Conservation (phyloP, 2,888 invertebrate species). For the Hydrotaea cyrtoneurina region DNA sequence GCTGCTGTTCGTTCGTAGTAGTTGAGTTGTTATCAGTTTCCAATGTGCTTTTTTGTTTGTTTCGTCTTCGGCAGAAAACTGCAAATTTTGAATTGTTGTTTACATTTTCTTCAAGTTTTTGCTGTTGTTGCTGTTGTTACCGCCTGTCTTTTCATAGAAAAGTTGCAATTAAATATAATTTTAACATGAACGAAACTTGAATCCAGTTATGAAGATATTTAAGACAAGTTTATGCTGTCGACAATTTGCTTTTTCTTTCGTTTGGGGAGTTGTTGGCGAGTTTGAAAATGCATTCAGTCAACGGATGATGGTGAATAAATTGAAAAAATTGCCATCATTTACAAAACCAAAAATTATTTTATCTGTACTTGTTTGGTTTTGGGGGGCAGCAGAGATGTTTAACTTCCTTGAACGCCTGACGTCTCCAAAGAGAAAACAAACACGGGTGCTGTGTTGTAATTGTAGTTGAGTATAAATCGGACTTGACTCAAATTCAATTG, state of each 20-base stretch:
- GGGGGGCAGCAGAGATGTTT: conserved; percentile 26
- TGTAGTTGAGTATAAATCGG: too few relatives aligned
- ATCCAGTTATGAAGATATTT: conserved; percentile 57
- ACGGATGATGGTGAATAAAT: conserved; percentile 32
- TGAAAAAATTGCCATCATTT: conserved; percentile 44
- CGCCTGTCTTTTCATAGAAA: conserved; percentile 36
- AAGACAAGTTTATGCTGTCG: conserved; percentile 25
- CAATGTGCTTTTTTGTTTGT: conserved; percentile 1
- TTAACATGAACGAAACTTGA: conserved; percentile 45
- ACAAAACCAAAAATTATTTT: conserved; percentile 37
- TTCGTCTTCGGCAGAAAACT: conserved; percentile 13
- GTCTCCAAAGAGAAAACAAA: background rate
- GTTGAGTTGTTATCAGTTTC: conserved; percentile 22
- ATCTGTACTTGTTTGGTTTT: conserved; percentile 15
- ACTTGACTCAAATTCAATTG: too few relatives aligned
- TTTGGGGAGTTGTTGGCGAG: conserved; percentile 3
- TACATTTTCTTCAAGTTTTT: conserved; percentile 25
- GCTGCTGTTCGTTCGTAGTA: background rate
- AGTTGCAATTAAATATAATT: conserved; percentile 63
- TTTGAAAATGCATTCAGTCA: conserved; percentile 12
- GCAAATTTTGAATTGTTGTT: conserved; percentile 27
- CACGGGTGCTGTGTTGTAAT: too few relatives aligned
- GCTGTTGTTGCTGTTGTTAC: background rate
- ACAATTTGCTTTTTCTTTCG: conserved; percentile 34
- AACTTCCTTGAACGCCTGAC: conserved; percentile 46